phyloP scores from a whole-genome alignment of 2,797 vertebrate species.

The Acomys russatus region DNA sequence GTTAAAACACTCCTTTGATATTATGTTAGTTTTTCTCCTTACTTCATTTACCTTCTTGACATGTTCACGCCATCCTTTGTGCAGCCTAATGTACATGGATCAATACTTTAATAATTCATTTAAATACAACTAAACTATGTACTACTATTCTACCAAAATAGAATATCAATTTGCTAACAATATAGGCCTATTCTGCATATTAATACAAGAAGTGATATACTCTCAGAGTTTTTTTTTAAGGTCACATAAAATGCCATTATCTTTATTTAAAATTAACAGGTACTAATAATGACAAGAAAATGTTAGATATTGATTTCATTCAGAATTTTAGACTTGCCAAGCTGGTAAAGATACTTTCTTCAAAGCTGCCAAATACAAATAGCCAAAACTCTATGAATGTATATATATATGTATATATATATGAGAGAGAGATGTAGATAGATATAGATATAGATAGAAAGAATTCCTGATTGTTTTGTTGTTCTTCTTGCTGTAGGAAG shows the following conservation, averaged over 20 bases:
- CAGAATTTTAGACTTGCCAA: no score
- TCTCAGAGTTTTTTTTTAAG: not conserved
- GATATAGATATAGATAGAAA: no score
- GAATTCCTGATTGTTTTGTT: no score
- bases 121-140: not conserved
- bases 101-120: slow-evolving; percentile 16
- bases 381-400: no score
- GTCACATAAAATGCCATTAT: not conserved
- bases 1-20: not conserved
- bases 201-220: not conserved
- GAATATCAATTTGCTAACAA: not conserved
- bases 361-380: no score
- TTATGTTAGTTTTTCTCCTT: not conserved
- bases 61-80: not conserved
- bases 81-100: not conserved
- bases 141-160: not conserved
- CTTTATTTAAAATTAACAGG: slow-evolving; percentile 11
- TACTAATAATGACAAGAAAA: no score
- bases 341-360: no score
- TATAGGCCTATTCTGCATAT: not conserved
- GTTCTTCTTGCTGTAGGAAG: no score
- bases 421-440: no score
- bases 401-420: no score
- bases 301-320: no score
- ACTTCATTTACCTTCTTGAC: not conserved